phyloP scores from a whole-genome alignment of 1,140 invertebrate genomes.

The Magallana gigas region DNA sequence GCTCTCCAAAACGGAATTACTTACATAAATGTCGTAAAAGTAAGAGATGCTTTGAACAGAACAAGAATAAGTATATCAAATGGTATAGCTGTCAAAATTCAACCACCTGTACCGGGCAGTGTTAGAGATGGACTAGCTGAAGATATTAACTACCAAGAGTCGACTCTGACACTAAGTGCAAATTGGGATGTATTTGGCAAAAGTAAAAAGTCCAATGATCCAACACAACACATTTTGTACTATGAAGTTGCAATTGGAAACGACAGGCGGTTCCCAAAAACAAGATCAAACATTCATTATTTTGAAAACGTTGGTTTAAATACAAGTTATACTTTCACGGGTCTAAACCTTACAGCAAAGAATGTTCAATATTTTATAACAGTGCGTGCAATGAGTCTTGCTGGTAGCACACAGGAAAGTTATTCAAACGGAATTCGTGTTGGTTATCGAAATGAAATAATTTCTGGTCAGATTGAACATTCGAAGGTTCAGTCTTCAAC shows the following conservation, averaged over 20 bases:
- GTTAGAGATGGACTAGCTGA: constrained; percentile 60
- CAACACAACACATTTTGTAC: constrained; percentile 57
- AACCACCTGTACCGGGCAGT: constrained; percentile 54
- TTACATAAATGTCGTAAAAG: constrained; percentile 56
- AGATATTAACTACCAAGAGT: constrained; percentile 62
- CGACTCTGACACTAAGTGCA: constrained; percentile 50
- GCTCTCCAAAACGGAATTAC: constrained; percentile 57
- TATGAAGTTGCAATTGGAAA: constrained; percentile 66
- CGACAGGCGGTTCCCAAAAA: constrained; percentile 53
- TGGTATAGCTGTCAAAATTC: constrained; percentile 60
- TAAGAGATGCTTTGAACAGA: constrained; percentile 60
- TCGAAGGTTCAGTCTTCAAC: constrained; percentile 47
- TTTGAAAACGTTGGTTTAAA: constrained; percentile 62
- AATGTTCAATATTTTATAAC: constrained; percentile 62
- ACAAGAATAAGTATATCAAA: constrained; percentile 56
- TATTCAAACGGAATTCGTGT: constrained; percentile 63
- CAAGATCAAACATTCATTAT: constrained; percentile 55
- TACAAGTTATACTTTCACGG: constrained; percentile 54
- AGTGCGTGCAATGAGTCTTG: constrained; percentile 59
- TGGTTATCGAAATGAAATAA: constrained; percentile 57
- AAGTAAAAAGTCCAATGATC: constrained; percentile 43
- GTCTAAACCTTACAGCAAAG: constrained; percentile 62
- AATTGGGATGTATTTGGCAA: constrained; percentile 65
- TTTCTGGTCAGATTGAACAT: constrained; percentile 51
- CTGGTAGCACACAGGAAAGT: constrained; percentile 62